Conservation (phyloP, 23 tunicate species). For the Halocynthia roretzi region DNA sequence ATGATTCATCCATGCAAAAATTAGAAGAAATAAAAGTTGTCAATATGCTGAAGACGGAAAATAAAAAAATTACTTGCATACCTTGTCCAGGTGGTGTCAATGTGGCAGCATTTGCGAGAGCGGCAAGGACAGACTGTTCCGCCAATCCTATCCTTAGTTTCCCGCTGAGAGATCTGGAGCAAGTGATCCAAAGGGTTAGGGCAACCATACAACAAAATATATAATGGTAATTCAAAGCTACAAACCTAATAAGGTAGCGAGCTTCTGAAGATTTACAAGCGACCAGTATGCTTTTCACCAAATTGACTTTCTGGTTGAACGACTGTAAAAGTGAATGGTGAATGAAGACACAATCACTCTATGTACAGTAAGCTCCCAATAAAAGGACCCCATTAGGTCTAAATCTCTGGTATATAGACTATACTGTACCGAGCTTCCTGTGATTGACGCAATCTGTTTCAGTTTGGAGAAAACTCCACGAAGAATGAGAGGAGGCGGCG, state of each 20-base stretch:
- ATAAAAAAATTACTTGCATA: not conserved
- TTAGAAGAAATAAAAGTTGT: not conserved
- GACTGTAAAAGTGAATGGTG: conserved; percentile 23
- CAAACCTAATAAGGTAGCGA: conserved; percentile 61
- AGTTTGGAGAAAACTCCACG: conserved; percentile 71
- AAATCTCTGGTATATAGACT: not conserved
- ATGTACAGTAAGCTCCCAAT: not conserved
- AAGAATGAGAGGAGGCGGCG: conserved; percentile 76
- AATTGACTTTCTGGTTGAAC: conserved; percentile 65
- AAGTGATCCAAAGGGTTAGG: not conserved
- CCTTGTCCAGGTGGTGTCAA: conserved; percentile 92
- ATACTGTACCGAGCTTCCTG: conserved; percentile 82
- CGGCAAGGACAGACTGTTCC: conserved; percentile 93
- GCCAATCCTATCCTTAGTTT: conserved; percentile 92
- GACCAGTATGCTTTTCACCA: conserved; percentile 74
- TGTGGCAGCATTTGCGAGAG: conserved; percentile 72
- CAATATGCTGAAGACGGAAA: not conserved
- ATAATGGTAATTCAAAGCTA: not conserved
- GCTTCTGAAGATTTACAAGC: conserved; percentile 95
- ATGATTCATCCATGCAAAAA: not conserved
- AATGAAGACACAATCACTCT: not conserved
- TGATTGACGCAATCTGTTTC: conserved; percentile 78
- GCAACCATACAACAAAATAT: not conserved
- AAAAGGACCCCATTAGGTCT: not conserved
- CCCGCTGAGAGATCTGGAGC: conserved; percentile 86